phyloP scores from a whole-genome alignment of 2,797 vertebrate genomes.

The Vespertilio murinus region DNA sequence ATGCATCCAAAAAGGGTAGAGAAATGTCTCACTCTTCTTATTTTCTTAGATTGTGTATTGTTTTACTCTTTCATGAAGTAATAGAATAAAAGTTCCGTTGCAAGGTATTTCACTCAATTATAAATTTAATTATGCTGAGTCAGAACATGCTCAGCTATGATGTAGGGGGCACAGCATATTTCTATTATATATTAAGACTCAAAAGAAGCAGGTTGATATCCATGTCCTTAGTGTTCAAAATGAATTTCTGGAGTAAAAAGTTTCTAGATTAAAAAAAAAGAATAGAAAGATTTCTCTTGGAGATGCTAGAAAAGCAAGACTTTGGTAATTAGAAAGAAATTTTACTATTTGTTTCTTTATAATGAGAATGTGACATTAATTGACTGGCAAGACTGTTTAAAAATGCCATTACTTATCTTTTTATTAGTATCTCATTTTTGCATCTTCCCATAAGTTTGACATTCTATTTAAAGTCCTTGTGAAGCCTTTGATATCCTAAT shows the following conservation, averaged over 20 bases:
- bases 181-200: not conserved
- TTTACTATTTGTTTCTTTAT: not conserved
- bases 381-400: not conserved
- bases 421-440: slow-evolving; percentile 19
- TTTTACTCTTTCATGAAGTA: not conserved
- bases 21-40: not conserved
- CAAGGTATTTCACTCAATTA: not conserved
- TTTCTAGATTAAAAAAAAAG: not conserved
- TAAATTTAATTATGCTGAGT: not conserved
- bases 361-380: not conserved
- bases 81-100: not conserved
- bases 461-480: slow-evolving; percentile 4
- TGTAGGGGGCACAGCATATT: not conserved
- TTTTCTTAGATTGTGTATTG: not conserved
- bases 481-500: not conserved
- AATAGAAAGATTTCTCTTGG: not conserved
- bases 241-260: not conserved
- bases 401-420: not conserved
- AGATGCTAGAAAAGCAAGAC: not conserved
- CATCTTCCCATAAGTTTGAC: not conserved
- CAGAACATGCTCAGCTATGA: not conserved
- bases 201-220: not conserved
- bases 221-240: not conserved
- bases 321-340: not conserved
- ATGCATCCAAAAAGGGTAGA: not conserved